A percentile compares a stretch with the other conserved stretches of the same genome.
phyloP scores from a whole-genome alignment of 2,113 vertebrate genomes.

The Rynchops niger region DNA sequence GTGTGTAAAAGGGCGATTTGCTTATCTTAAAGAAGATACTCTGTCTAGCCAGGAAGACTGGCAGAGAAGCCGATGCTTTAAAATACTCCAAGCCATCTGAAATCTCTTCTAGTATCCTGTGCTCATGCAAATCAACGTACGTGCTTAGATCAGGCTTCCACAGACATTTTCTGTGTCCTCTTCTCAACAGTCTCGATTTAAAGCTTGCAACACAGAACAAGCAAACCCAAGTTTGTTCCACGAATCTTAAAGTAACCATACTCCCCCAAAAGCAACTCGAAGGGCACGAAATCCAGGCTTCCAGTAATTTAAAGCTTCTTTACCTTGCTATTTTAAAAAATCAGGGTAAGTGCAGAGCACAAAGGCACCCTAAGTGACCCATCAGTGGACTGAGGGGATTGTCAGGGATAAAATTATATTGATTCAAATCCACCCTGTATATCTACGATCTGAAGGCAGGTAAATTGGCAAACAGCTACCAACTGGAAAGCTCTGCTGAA shows the following conservation, averaged over 20 bases:
- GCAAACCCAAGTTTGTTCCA: background rate
- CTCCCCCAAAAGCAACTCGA: background rate
- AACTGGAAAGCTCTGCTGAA: background rate
- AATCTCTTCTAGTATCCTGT: background rate
- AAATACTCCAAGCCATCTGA: background rate
- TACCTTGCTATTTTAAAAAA: background rate
- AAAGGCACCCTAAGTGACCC: too few relatives aligned
- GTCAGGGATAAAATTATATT: fast-evolving
- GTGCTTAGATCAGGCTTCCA: background rate
- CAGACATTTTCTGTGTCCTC: background rate
- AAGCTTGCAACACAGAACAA: background rate
- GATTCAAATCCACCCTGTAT: background rate
- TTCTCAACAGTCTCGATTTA: background rate
- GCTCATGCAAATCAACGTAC: fast-evolving
- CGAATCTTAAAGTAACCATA: background rate
- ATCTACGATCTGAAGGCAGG: background rate
- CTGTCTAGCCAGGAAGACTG: background rate
- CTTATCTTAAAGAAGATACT: background rate
- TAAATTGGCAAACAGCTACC: background rate
- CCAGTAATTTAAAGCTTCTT: background rate
- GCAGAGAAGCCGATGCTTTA: background rate
- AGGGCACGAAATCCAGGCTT: background rate
- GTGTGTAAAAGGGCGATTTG: background rate
- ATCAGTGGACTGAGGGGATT: background rate
- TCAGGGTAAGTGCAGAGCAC: background rate